Percentiles rank a stretch among this genome's conserved stretches.
These are phyloP conservation scores for Theodoxus fluviatilis DNA, from an alignment of 2,888 invertebrate genomes.

Conservation along the genomic window DNA sequence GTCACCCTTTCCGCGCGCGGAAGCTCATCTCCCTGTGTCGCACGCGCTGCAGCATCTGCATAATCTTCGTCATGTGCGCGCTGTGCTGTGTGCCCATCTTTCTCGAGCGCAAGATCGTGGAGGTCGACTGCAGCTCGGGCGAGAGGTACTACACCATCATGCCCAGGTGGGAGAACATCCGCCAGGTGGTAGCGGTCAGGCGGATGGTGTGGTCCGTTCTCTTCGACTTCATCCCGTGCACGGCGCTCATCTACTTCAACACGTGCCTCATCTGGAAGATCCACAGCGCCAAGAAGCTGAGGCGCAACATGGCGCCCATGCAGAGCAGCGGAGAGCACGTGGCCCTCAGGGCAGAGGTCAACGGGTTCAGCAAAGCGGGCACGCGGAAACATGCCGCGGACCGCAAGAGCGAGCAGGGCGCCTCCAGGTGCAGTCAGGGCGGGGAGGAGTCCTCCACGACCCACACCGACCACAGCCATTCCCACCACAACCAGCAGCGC, in stretches of 20 bases:
- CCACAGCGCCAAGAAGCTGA: no score
- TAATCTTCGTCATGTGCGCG: constrained; percentile 47
- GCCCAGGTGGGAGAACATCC: constrained; percentile 36
- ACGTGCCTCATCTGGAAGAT: constrained; percentile 54
- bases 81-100: constrained; percentile 51
- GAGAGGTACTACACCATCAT: constrained; percentile 36
- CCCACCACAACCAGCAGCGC: no score
- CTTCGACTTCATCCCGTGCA: constrained; percentile 58
- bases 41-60: constrained; percentile 50
- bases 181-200: constrained; percentile 37
- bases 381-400: no score
- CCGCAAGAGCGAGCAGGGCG: no score
- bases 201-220: constrained; percentile 54
- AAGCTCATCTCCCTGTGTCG: constrained; percentile 55
- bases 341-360: no score
- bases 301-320: no score
- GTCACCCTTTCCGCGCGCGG: constrained; percentile 61
- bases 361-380: no score
- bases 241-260: constrained; percentile 58
- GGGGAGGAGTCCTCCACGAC: no score
- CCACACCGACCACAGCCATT: no score
- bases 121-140: constrained; percentile 36
- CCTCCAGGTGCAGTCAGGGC: no score
- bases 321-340: no score
- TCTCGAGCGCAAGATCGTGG: constrained; percentile 44